Conservation (phyloP, 2,797 vertebrate genomes). For the Fringilla coelebs region DNA sequence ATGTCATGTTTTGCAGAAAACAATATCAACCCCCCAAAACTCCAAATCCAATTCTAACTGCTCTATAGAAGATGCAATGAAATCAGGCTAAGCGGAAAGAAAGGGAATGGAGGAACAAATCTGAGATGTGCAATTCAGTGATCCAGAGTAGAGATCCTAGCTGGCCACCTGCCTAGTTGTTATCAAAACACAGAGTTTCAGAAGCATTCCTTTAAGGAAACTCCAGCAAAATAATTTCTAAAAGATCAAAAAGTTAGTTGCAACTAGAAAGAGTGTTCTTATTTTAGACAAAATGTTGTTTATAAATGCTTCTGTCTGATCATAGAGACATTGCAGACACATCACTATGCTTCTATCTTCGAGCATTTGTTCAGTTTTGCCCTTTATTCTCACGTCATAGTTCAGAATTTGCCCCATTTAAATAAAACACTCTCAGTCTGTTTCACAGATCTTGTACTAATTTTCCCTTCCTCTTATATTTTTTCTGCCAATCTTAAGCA, state of each 20-base stretch:
- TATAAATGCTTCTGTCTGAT: not conserved
- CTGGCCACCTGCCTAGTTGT: not conserved
- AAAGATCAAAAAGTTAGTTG: not conserved
- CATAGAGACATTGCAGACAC: not conserved
- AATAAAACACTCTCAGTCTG: not conserved
- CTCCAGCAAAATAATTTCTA: slow-evolving; percentile 1
- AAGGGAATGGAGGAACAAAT: not conserved
- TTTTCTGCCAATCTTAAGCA: not conserved
- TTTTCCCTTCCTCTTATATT: not conserved
- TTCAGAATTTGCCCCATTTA: not conserved
- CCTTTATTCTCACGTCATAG: not conserved
- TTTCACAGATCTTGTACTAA: not conserved
- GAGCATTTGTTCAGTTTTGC: not conserved
- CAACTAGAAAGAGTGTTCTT: not conserved
- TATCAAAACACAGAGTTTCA: slow-evolving; percentile 19
- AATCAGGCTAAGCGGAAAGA: not conserved
- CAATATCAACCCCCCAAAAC: rapidly evolving
- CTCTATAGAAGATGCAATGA: not conserved
- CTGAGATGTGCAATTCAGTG: not conserved
- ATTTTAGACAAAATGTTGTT: not conserved
- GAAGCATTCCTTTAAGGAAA: not conserved
- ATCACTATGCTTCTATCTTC: not conserved
- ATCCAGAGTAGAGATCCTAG: not conserved
- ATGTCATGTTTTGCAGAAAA: not conserved
- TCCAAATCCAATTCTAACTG: not conserved